Conservation (phyloP, 2,888 invertebrate genomes). For the Caenorhabditis uteleia region DNA sequence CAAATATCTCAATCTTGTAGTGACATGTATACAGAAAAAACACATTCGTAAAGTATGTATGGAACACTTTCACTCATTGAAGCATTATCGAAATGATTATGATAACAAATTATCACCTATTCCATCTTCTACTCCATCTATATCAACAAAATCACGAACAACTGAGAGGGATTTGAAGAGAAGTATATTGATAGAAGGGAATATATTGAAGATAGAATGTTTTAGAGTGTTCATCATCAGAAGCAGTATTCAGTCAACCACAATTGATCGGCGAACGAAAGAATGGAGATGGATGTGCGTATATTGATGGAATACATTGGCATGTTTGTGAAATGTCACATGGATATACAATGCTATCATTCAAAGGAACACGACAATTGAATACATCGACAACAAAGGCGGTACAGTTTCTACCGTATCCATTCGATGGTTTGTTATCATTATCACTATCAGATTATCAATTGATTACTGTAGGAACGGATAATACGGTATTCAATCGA, state of each 20-base stretch:
- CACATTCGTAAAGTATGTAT: constrained; percentile 37
- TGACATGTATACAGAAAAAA: constrained; percentile 28
- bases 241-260: constrained; percentile 20
- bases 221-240: constrained; percentile 31
- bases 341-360: constrained; percentile 47
- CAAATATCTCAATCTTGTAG: too few relatives aligned
- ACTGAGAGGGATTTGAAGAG: constrained; percentile 17
- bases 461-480: constrained; percentile 23
- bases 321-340: constrained; percentile 44
- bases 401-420: constrained; percentile 40
- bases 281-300: constrained; percentile 34
- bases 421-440: constrained; percentile 26
- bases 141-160: too few relatives aligned
- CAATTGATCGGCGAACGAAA: constrained; percentile 27
- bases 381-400: constrained; percentile 32
- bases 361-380: constrained; percentile 25
- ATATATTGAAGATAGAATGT: neutral
- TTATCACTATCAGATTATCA: neutral
- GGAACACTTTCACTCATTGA: constrained; percentile 24
- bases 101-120: too few relatives aligned
- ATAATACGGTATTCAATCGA: constrained; percentile 35
- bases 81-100: too few relatives aligned
- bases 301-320: constrained; percentile 40
- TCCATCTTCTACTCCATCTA: too few relatives aligned
- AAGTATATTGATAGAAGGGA: constrained; percentile 1